A percentile compares a stretch with the other conserved stretches of the same genome.
These are phyloP conservation scores for Sitodiplosis mosellana DNA, from an alignment of 1,140 invertebrate genomes.

Conservation along the genomic window DNA sequence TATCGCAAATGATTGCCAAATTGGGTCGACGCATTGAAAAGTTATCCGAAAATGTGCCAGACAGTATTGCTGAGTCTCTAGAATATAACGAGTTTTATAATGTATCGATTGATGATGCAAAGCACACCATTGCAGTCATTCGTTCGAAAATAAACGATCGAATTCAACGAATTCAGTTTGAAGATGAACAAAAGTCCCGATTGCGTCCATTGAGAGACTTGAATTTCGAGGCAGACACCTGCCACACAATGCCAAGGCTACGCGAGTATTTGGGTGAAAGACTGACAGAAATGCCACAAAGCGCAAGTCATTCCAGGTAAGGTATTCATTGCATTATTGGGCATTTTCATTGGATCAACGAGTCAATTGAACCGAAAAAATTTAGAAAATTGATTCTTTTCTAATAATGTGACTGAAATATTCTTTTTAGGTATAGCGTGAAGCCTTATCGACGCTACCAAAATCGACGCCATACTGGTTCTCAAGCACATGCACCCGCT, in stretches of 20 bases:
- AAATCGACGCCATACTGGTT: not conserved
- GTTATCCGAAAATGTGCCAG: not conserved
- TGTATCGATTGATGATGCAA: not conserved
- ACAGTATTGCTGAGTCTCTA: not conserved
- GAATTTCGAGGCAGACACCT: not conserved
- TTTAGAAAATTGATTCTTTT: no score
- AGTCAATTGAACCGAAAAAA: no score
- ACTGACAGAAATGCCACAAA: not conserved
- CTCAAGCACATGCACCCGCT: not conserved
- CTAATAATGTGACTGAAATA: no score
- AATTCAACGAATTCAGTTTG: not conserved
- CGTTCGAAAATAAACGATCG: not conserved
- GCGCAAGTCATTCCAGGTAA: not conserved
- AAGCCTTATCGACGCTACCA: not conserved
- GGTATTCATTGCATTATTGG: not conserved
- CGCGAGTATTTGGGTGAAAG: no score
- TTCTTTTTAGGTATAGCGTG: not conserved
- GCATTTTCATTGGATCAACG: not conserved
- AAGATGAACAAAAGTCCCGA: not conserved
- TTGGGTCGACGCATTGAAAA: not conserved
- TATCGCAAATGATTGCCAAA: not conserved
- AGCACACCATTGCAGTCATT: not conserved
- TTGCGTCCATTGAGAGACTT: not conserved
- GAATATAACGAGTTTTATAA: no score
- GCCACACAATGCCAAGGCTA: not conserved